Conservation (phyloP, 2,888 invertebrate genomes). For the Glaucopsyche alexis region DNA sequence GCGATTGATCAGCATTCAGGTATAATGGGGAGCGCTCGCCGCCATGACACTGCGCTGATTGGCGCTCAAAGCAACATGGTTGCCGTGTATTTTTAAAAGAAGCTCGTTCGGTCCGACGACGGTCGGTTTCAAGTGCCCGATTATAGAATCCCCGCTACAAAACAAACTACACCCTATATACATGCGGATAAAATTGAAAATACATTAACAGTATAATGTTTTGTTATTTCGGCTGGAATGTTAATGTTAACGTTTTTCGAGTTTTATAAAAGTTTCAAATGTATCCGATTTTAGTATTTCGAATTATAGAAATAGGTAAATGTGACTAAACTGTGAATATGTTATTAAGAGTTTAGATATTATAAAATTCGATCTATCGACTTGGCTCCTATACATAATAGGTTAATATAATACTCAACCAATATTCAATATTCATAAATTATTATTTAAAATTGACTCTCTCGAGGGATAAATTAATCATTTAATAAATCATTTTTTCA, state of each 20-base stretch:
- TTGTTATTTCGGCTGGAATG: slow-evolving; percentile 35
- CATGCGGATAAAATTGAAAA: background rate
- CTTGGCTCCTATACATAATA: too few species aligned
- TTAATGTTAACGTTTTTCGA: slow-evolving; percentile 32
- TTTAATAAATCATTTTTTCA: too few species aligned
- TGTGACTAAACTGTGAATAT: background rate
- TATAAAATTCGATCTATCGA: too few species aligned
- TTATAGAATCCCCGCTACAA: slow-evolving; percentile 33
- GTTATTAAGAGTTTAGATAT: background rate
- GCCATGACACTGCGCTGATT: slow-evolving; percentile 69
- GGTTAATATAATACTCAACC: too few species aligned
- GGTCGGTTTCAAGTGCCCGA: slow-evolving; percentile 42
- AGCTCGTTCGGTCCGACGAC: slow-evolving; percentile 43
- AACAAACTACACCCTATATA: slow-evolving; percentile 35
- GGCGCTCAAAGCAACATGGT: slow-evolving; percentile 67
- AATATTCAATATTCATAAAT: too few species aligned
- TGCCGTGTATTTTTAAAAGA: slow-evolving; percentile 52
- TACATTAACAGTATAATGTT: background rate
- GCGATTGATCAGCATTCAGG: slow-evolving; percentile 47
- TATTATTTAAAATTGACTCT: too few species aligned
- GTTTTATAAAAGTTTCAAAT: slow-evolving; percentile 30
- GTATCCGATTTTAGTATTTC: background rate
- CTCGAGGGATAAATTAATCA: too few species aligned
- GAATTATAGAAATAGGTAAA: too few species aligned
- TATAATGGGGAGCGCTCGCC: slow-evolving; percentile 61